Evolutionary conservation across 2,113 vertebrate genomes (phyloP), one percentile per base, ranked within the genome.

Genomic region (Fregata magnificens): DNA sequence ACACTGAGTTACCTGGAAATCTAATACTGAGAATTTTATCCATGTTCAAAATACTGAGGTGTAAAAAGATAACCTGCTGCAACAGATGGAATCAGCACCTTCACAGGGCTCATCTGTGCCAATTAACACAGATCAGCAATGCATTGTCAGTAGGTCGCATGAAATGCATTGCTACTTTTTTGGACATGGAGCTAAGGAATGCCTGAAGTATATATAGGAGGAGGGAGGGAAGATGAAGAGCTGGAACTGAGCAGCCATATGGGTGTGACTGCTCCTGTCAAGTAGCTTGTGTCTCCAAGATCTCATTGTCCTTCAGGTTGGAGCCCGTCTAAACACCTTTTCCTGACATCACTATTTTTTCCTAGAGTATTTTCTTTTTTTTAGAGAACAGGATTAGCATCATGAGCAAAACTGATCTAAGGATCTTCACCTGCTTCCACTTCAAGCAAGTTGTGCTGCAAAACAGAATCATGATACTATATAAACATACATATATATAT

Each of bases 361-460:
- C 5, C 14, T 38, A 24, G 20, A 40, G 2, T 22, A 12, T 52
- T 74, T 71, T 38, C 0, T 9, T 53, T 59, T 53, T 89, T 81
- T 80, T 47, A 53, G 7, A 59, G 42, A 86, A 67, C 10, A 29
- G 3, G 18, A 83, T 40, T 88, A 50, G 0, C 32, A 61, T 44
- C 12, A 18, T 36, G 22, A 42, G 52, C 28, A 89, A 89, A 89
- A 78, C 6, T 44, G 8, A 71, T 66, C 15, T 83, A 62, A 92
- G 45, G 22, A 94, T 49, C 56, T 72, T 79, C 94, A 93, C 69
- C 70, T 91, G 81, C 52, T 96, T 94, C 86, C 78, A 93, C 91
- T 92, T 95, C 44, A 95, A 73, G 71, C 1, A 93, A 95, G 78
- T 71, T 91, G 26, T 78, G 52, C 77, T 91, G 73, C 42, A 74